Evolutionary conservation across 2,888 invertebrate genomes (phyloP).

Genomic region (Parnassius orleans): DNA sequence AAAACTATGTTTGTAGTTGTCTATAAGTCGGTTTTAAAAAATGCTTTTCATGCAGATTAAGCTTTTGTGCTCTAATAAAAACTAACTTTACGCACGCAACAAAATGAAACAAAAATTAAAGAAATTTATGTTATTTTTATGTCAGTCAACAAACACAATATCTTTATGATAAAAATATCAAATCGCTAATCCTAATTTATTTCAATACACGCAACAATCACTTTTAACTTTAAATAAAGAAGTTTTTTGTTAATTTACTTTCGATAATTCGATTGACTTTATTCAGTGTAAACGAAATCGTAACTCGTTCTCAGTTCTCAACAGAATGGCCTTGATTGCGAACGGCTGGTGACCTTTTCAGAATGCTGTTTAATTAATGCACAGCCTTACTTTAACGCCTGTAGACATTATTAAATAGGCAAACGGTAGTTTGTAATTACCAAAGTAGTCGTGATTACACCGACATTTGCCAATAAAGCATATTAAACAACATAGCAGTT

Average conservation of each 20-base stretch:
- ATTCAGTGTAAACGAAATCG: neutral
- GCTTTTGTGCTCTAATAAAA: too few species aligned
- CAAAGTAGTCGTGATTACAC: slow-evolving; percentile 18
- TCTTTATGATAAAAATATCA: too few species aligned
- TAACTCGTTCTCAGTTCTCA: slow-evolving; percentile 32
- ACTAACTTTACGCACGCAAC: too few species aligned
- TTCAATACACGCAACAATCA: too few species aligned
- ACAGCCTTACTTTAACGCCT: slow-evolving; percentile 28
- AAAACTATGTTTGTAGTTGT: too few species aligned
- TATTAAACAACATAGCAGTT: neutral
- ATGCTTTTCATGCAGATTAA: too few species aligned
- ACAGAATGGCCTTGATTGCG: slow-evolving; percentile 54
- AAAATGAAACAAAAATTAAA: too few species aligned
- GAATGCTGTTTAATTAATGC: slow-evolving; percentile 32
- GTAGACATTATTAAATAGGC: slow-evolving; percentile 20
- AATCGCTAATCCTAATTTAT: too few species aligned
- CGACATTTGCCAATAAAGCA: slow-evolving; percentile 10
- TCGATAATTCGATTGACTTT: slow-evolving; percentile 2
- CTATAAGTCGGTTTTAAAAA: too few species aligned
- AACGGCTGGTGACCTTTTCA: slow-evolving; percentile 57
- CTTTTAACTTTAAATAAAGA: neutral
- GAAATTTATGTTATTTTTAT: too few species aligned
- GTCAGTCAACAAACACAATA: too few species aligned
- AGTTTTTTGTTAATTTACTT: neutral
- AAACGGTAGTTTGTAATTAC: slow-evolving; percentile 15